phyloP scores from a whole-genome alignment of 2,888 invertebrate genomes.

The Lypha dubia region DNA sequence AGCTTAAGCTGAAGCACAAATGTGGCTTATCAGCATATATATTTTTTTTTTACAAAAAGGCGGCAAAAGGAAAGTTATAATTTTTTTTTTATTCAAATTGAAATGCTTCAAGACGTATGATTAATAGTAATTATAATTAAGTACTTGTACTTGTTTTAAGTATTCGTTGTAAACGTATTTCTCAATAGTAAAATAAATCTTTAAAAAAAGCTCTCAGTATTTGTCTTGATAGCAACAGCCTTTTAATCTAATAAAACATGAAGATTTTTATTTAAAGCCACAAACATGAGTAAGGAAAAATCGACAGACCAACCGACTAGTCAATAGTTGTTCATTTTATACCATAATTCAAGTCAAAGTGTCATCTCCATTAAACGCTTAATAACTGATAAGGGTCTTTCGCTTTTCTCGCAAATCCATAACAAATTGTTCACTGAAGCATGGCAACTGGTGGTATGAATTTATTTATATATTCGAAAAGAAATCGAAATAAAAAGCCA shows the following conservation, averaged over 20 bases:
- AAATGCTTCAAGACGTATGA: constrained; percentile 41
- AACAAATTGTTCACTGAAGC: constrained; percentile 45
- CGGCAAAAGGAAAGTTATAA: neutral
- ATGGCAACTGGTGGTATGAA: constrained; percentile 1
- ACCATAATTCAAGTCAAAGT: constrained; percentile 67
- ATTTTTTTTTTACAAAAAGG: constrained; percentile 10
- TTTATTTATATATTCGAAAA: constrained; percentile 40
- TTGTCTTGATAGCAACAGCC: too few relatives aligned
- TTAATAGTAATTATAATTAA: constrained; percentile 45
- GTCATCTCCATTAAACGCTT: constrained; percentile 64
- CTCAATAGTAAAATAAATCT: neutral
- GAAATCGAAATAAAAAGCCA: constrained; percentile 11
- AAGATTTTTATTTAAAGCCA: neutral
- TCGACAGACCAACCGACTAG: neutral
- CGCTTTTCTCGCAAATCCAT: too few relatives aligned
- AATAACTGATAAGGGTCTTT: constrained; percentile 63
- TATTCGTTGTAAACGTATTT: neutral
- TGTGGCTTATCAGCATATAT: constrained; percentile 37
- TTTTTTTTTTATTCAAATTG: too few relatives aligned
- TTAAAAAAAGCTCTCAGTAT: too few relatives aligned
- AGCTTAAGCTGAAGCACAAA: constrained; percentile 20
- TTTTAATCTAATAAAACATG: neutral
- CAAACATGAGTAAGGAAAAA: neutral
- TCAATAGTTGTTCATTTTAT: constrained; percentile 13
- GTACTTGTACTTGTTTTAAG: neutral